These are phyloP conservation scores for Parnassius smintheus DNA, from an alignment of 2,888 invertebrate species.

Conservation along the genomic window DNA sequence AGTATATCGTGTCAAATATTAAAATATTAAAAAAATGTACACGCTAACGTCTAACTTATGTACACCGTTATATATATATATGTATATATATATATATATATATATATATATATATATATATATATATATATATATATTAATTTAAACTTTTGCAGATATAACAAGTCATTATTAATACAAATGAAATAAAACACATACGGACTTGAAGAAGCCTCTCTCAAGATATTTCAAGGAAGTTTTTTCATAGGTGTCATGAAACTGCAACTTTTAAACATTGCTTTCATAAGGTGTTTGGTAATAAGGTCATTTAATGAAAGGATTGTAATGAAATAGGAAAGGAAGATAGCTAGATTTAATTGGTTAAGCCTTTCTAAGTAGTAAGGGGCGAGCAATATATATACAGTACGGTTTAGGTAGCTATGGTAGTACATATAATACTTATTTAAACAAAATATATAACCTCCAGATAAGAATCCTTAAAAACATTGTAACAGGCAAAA, in stretches of 20 bases:
- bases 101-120: no score
- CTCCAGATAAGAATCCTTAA: no score
- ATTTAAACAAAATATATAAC: no score
- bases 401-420: no score
- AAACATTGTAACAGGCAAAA: no score
- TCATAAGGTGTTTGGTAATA: constrained; percentile 81
- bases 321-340: constrained; percentile 38
- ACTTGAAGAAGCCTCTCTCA: constrained; percentile 81
- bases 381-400: constrained; percentile 77
- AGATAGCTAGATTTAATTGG: constrained; percentile 70
- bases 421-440: no score
- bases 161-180: neutral
- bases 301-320: constrained; percentile 78
- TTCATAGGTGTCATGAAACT: constrained; percentile 83
- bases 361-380: constrained; percentile 80
- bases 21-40: no score
- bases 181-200: constrained; percentile 64
- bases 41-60: no score
- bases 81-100: no score
- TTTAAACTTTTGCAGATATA: neutral
- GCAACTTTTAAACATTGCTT: constrained; percentile 65
- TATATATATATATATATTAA: neutral
- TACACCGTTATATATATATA: constrained; percentile 33
- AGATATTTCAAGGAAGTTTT: constrained; percentile 73
- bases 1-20: no score